Conservation (phyloP, 2,797 vertebrate genomes). For the Sebastes oblongus region DNA sequence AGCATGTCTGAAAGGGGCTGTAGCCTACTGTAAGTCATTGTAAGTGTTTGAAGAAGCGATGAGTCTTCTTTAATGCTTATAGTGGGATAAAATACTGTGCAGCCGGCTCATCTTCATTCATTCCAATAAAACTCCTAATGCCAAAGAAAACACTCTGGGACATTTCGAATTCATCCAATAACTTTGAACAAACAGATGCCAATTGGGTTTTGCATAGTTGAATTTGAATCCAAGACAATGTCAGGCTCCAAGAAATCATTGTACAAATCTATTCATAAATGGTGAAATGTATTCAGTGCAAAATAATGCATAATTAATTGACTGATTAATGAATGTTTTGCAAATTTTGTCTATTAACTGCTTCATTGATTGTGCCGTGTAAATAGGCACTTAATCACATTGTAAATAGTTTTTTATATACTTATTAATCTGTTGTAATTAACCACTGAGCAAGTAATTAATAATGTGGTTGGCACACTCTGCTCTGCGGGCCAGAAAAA, state of each 20-base stretch:
- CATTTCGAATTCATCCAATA: conserved; percentile 3
- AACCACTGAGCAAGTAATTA: conserved; percentile 21
- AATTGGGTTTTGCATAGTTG: not conserved
- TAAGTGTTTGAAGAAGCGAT: not conserved
- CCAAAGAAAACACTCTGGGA: not conserved
- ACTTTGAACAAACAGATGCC: not conserved
- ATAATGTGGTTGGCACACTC: conserved; percentile 7
- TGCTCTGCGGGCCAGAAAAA: not conserved
- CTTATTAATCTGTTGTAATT: conserved; percentile 43
- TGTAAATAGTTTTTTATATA: conserved; percentile 22
- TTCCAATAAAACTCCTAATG: not conserved
- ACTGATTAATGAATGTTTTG: conserved; percentile 22
- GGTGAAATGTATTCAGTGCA: conserved; percentile 3
- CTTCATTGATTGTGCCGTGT: conserved; percentile 29
- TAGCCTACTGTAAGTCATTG: no score
- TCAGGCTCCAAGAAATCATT: not conserved
- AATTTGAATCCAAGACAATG: conserved; percentile 3
- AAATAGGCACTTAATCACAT: conserved; percentile 26
- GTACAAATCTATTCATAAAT: conserved; percentile 14
- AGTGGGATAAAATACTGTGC: not conserved
- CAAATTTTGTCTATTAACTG: conserved; percentile 32
- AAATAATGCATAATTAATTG: conserved; percentile 40
- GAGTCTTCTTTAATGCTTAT: not conserved
- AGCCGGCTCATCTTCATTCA: not conserved
- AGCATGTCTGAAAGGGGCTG: not conserved